Evolutionary conservation across 2,888 invertebrate genomes (phyloP).

Genomic region (Drosophila borborema): DNA sequence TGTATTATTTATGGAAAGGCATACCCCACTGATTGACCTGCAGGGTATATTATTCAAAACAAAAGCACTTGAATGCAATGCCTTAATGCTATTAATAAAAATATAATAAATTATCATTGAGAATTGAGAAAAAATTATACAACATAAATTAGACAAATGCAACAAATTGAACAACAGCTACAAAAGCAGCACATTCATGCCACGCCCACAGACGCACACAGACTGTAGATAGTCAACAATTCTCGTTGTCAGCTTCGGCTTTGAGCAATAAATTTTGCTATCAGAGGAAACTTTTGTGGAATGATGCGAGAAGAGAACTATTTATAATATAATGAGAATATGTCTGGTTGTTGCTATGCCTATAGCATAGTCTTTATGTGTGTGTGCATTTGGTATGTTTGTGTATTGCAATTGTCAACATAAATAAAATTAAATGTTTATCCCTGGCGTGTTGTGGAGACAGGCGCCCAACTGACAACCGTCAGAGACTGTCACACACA

Average conservation of each 20-base stretch:
- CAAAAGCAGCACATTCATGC: background rate
- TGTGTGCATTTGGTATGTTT: constrained; percentile 1
- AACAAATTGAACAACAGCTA: constrained; percentile 46
- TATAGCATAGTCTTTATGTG: background rate
- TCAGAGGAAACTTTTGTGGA: constrained; percentile 47
- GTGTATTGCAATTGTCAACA: constrained; percentile 61
- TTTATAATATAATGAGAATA: constrained; percentile 62
- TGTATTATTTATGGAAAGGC: background rate
- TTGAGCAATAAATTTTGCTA: constrained; percentile 71
- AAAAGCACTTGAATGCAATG: constrained; percentile 8
- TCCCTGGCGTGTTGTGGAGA: constrained; percentile 28
- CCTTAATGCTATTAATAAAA: constrained; percentile 49
- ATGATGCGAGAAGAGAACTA: constrained; percentile 45
- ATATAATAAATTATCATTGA: constrained; percentile 70
- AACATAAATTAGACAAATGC: constrained; percentile 66
- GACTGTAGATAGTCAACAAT: constrained; percentile 55
- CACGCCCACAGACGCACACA: constrained; percentile 1
- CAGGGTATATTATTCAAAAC: constrained; percentile 1
- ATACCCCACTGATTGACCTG: background rate
- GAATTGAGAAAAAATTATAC: constrained; percentile 55
- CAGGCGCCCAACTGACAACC: constrained; percentile 13
- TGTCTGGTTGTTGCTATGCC: constrained; percentile 13
- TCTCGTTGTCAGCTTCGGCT: constrained; percentile 67
- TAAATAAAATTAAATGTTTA: constrained; percentile 77
- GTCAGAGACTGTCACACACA: background rate